A percentile compares a stretch with the other conserved stretches of the same genome.
These are phyloP conservation scores for Hypolimnas misippus DNA, from an alignment of 2,888 invertebrate species.

Conservation along the genomic window DNA sequence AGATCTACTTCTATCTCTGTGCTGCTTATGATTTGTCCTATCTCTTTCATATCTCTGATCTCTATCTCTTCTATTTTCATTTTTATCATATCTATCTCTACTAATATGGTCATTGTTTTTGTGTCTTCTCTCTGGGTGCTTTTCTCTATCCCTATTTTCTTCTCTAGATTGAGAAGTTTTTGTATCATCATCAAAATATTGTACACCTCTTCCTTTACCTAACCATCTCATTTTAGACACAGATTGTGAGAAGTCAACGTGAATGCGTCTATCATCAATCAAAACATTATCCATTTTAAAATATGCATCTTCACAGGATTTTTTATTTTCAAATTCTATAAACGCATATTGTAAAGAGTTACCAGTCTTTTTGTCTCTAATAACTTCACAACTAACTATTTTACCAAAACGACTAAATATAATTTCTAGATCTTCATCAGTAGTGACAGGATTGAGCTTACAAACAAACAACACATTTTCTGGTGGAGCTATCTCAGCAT, in stretches of 20 bases:
- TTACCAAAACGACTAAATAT: conserved; percentile 98
- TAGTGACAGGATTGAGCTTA: conserved; percentile 99
- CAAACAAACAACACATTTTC: conserved; percentile 99
- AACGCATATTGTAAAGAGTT: conserved; percentile 99
- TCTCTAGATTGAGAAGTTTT: conserved; percentile 47
- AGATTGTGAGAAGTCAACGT: conserved; percentile 99
- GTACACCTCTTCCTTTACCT: conserved; percentile 93
- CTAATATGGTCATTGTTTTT: conserved; percentile 48
- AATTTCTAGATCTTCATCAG: conserved; percentile 98
- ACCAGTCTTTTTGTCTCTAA: conserved; percentile 94
- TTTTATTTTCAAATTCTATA: conserved; percentile 96
- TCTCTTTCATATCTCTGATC: conserved; percentile 46
- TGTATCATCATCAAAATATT: conserved; percentile 75
- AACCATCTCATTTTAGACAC: conserved; percentile 97
- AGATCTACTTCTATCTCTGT: conserved; percentile 38
- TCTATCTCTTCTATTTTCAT: conserved; percentile 45
- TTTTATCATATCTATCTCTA: conserved; percentile 54
- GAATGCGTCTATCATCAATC: conserved; percentile 98
- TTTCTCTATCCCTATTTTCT: conserved; percentile 45
- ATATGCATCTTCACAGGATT: conserved; percentile 98
- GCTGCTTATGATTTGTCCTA: conserved; percentile 28
- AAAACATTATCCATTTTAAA: conserved; percentile 99
- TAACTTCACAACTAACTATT: conserved; percentile 97
- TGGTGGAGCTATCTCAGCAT: conserved; percentile 98
- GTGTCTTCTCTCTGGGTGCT: conserved; percentile 39